These are phyloP conservation scores for Hoplodrina blanda DNA, from an alignment of 2,888 invertebrate species.

Conservation along the genomic window DNA sequence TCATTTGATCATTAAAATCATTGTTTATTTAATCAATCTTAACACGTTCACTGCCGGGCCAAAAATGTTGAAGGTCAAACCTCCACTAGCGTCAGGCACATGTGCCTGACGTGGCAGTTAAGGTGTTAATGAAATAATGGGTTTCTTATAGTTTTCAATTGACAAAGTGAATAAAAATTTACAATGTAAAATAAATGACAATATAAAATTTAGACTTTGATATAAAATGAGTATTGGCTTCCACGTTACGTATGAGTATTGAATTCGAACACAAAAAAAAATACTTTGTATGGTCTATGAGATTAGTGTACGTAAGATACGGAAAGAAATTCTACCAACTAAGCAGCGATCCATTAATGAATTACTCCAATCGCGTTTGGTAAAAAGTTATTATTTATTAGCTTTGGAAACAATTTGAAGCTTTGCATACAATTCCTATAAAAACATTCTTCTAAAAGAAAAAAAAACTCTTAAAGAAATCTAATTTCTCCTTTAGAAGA, in stretches of 20 bases:
- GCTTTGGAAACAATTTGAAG: neutral
- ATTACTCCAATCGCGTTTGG: neutral
- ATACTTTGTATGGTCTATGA: neutral
- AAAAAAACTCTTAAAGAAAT: conserved; percentile 10
- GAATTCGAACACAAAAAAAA: no score
- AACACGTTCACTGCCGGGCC: no score
- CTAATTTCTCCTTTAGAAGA: conserved; percentile 36
- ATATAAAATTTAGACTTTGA: conserved; percentile 5
- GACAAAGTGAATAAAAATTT: neutral
- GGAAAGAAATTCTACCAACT: neutral
- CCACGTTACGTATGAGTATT: neutral
- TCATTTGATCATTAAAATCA: conserved; percentile 76
- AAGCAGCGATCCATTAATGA: neutral
- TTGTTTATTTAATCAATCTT: conserved; percentile 64
- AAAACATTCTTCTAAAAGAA: neutral
- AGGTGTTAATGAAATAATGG: conserved; percentile 40
- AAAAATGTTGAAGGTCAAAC: no score
- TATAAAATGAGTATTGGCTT: conserved; percentile 3
- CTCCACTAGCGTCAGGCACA: no score
- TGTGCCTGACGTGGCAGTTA: no score
- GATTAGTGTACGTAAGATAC: neutral
- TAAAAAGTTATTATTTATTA: neutral
- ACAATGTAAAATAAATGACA: conserved; percentile 7
- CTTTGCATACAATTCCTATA: neutral
- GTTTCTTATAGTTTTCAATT: conserved; percentile 4